Evolutionary conservation across 2,797 vertebrate species (phyloP), one percentile per base, ranked within the genome.

Genomic region (Dromococcyx pavoninus): DNA sequence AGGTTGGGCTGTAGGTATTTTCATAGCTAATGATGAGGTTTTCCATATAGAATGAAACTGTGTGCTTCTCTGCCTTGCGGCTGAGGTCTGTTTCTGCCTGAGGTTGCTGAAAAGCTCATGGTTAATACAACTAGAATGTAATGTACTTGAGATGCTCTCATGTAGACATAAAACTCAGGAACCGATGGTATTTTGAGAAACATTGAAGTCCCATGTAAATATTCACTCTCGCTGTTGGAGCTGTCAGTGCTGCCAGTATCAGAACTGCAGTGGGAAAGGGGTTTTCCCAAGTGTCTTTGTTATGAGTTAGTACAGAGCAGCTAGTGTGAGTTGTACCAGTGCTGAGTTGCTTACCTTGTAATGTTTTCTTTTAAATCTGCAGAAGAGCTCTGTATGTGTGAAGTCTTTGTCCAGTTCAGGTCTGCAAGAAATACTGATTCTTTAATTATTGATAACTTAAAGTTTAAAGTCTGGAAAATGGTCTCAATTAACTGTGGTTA

Each of bases 151-250:
- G 41, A 11, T 54, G 17, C 27, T 86, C 83, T 86, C 46, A 66
- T 43, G 14, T 8, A 48, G 50, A 30, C 27, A n/a, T 4, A 81
- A 60, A 57, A 9, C 17, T 12, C 16, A 43, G 32, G 18, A 58
- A 56, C 8, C 0, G 1, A 13, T 25, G 32, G 7, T 37, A 15
- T 44, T 65, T 64, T 77, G 44, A 81, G 62, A 64, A 83, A 37
- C 1, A 6, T 4, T 17, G 33, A 39, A 67, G 33, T 37, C 5
- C 1, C 6, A 22, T 25, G 21, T 37, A 37, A 44, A 21, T 13
- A 9, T 67, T 66, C 13, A 3, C 5, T 35, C 12, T 65, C 0
- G 0, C 3, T 30, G 37, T 67, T 0, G 2, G 30, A 56, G 39
- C 24, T 17, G 5, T 35, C 23, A n/a, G 17, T 22, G 30, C 56